These are phyloP conservation scores for Mactra quadrangularis DNA, from an alignment of 1,140 invertebrate species.

Conservation along the genomic window DNA sequence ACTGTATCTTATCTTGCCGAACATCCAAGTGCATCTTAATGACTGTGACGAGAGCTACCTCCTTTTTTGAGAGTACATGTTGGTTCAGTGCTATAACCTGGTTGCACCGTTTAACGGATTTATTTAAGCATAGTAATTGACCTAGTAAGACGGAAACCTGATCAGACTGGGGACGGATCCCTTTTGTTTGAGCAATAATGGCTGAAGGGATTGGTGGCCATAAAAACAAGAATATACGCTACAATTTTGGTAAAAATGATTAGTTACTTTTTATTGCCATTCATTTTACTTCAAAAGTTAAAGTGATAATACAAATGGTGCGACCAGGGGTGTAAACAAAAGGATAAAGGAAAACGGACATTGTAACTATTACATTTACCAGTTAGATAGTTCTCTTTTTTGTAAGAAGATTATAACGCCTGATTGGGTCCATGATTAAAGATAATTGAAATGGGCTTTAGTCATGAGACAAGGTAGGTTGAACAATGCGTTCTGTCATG, in stretches of 20 bases:
- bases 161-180: not conserved
- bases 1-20: conserved; percentile 26
- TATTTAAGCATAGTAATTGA: conserved; percentile 35
- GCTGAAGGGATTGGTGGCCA: not conserved
- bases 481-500: conserved; percentile 27
- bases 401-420: not conserved
- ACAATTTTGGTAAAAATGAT: conserved; percentile 32
- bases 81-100: not conserved
- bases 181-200: conserved; percentile 8
- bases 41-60: conserved; percentile 1
- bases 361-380: conserved; percentile 6
- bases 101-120: conserved; percentile 21
- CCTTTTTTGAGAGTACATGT: too few relatives aligned
- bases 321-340: conserved; percentile 14
- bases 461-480: conserved; percentile 24
- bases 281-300: conserved; percentile 41
- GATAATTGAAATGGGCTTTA: conserved; percentile 41
- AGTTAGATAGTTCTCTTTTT: conserved; percentile 2
- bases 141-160: not conserved
- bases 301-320: conserved; percentile 12
- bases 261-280: conserved; percentile 38
- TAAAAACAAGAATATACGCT: conserved; percentile 16
- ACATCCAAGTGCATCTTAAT: conserved; percentile 30
- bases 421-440: not conserved
- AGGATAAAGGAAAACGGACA: conserved; percentile 25